Evolutionary conservation across 2,797 vertebrate species (phyloP).

Genomic region (Tragopan temminckii): DNA sequence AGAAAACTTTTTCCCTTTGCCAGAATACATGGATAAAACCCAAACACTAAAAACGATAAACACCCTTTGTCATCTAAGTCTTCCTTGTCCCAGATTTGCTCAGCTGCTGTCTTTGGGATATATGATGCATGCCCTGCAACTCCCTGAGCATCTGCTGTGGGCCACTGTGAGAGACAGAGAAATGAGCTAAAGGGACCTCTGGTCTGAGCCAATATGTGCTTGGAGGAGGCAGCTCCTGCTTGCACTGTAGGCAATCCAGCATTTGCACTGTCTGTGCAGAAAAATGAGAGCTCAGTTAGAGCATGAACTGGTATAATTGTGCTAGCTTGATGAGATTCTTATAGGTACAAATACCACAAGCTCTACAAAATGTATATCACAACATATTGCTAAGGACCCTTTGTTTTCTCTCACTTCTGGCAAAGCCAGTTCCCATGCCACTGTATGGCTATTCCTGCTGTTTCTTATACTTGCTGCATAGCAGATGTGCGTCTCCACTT

Average conservation of each 20-base stretch:
- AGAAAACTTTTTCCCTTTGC: conserved; percentile 1
- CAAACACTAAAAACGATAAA: not conserved
- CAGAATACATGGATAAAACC: not conserved
- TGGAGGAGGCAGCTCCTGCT: not conserved
- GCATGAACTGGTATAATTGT: not conserved
- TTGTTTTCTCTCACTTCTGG: not conserved
- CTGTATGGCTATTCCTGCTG: fast-evolving
- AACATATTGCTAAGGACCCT: not conserved
- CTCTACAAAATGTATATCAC: conserved; percentile 9
- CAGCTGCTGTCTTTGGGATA: conserved; percentile 43
- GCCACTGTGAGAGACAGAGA: not conserved
- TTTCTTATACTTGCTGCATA: fast-evolving
- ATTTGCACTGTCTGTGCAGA: not conserved
- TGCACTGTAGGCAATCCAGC: not conserved
- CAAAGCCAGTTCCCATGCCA: not conserved
- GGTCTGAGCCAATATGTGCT: not conserved
- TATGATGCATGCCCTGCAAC: conserved; percentile 18
- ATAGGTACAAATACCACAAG: not conserved
- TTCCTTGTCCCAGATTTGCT: conserved; percentile 43
- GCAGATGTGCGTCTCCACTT: not conserved
- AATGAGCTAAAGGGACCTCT: conserved; percentile 16
- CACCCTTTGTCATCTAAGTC: not conserved
- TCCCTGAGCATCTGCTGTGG: conserved; percentile 56
- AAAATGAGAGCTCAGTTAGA: conserved; percentile 20
- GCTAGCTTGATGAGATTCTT: not conserved